phyloP scores from a whole-genome alignment of 37 sponge, comb jelly and placozoan species.

The Diacarnus erythraeanus region DNA sequence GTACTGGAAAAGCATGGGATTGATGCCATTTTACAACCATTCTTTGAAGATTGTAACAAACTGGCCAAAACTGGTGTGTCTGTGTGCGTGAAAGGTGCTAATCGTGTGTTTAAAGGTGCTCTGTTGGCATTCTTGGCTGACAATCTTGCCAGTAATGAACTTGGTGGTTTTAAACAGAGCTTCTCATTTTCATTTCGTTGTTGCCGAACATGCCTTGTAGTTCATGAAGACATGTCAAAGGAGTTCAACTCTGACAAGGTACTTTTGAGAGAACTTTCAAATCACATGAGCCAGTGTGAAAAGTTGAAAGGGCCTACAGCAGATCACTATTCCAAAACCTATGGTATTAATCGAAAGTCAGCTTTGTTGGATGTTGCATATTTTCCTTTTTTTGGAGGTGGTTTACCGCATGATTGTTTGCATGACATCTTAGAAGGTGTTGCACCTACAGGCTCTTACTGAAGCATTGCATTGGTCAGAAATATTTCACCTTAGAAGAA shows the following conservation, averaged over 20 bases:
- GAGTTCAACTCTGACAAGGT: neutral
- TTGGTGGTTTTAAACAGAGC: constrained; percentile 59
- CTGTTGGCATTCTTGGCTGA: constrained; percentile 59
- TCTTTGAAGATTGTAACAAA: constrained; percentile 36
- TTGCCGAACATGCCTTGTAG: constrained; percentile 25
- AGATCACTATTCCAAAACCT: constrained; percentile 54
- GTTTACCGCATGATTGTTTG: constrained; percentile 50
- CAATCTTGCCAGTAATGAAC: constrained; percentile 42
- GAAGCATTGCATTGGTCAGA: constrained; percentile 7
- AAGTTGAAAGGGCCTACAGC: constrained; percentile 4
- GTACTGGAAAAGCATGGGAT: constrained; percentile 43
- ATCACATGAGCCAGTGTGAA: constrained; percentile 19
- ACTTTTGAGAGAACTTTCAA: neutral
- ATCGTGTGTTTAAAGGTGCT: constrained; percentile 33
- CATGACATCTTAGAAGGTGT: constrained; percentile 58
- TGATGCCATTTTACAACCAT: constrained; percentile 29
- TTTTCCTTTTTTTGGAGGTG: constrained; percentile 27
- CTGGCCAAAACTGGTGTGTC: constrained; percentile 33
- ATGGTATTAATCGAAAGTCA: constrained; percentile 18
- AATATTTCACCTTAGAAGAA: constrained; percentile 11
- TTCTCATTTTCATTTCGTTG: constrained; percentile 29
- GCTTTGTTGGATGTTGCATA: constrained; percentile 7
- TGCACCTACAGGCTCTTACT: constrained; percentile 25
- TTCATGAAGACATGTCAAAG: neutral
- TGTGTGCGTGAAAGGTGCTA: constrained; percentile 2